Evolutionary conservation across 2,888 invertebrate genomes (phyloP), one percentile per base, ranked within the genome.

Genomic region (Nudaria mundana): DNA sequence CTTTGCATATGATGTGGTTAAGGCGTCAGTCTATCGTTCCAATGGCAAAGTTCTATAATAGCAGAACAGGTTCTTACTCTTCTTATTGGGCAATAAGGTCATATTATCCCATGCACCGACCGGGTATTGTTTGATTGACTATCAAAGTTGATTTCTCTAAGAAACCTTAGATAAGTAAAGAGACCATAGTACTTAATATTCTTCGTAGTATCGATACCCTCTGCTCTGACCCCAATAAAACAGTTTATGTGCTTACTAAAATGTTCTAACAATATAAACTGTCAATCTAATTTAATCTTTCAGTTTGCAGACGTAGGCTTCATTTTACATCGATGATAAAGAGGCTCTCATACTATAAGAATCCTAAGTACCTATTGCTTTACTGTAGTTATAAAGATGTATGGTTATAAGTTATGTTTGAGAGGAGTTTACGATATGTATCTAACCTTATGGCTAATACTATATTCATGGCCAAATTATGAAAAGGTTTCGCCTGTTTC

Each of bases 81-180:
- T n/a, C n/a, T n/a, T n/a, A n/a, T n/a, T n/a, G n/a, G n/a, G n/a
- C n/a, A n/a, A n/a, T n/a, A n/a, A n/a, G n/a, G n/a, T n/a, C n/a
- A n/a, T n/a, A n/a, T n/a, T n/a, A n/a, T n/a, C n/a, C n/a, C n/a
- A n/a, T n/a, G n/a, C n/a, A n/a, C n/a, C n/a, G n/a, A n/a, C n/a
- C n/a, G n/a, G n/a, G n/a, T n/a, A n/a, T n/a, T n/a, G n/a, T n/a
- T n/a, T n/a, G n/a, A n/a, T n/a, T n/a, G n/a, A n/a, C n/a, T n/a
- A n/a, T n/a, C 12, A 32, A 24, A 24, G 7, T 23, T 23, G 3
- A 14, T 32, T n/a, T 7, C 15, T 11, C 24, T 18, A 23, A 43
- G 45, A 52, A 41, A 55, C 30, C 31, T 28, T 48, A n/a, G n/a
- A n/a, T n/a, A 52, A 46, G 33, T 55, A 46, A 46, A 35, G 38